Conservation (phyloP, 2,888 invertebrate species). For the Drosophila mulleri region DNA sequence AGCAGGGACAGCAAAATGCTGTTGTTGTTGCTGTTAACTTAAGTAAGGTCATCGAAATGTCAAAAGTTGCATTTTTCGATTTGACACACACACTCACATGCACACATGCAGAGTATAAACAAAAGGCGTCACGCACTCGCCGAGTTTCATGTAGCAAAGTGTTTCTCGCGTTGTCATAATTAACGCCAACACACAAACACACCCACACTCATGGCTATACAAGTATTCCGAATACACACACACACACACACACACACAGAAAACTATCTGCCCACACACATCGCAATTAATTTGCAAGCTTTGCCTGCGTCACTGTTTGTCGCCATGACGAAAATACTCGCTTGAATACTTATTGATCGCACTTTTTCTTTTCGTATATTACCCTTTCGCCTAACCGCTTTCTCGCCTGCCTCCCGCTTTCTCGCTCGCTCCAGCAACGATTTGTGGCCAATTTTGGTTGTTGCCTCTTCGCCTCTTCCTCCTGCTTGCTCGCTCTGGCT, state of each 20-base stretch:
- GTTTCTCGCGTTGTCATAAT: constrained; percentile 61
- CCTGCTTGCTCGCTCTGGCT: constrained; percentile 9
- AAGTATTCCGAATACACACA: background rate
- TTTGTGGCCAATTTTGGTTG: constrained; percentile 31
- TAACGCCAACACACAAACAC: constrained; percentile 33
- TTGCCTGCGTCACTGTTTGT: constrained; percentile 42
- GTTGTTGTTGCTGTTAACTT: constrained; percentile 55
- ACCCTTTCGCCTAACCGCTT: constrained; percentile 6
- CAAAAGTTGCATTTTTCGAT: constrained; percentile 82
- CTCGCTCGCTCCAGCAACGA: constrained; percentile 14
- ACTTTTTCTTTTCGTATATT: constrained; percentile 27
- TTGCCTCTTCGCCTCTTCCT: constrained; percentile 8
- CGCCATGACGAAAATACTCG: constrained; percentile 46
- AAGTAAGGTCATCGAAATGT: constrained; percentile 85
- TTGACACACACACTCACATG: constrained; percentile 49
- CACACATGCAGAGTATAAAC: constrained; percentile 24
- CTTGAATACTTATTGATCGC: constrained; percentile 58
- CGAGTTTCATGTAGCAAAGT: constrained; percentile 43
- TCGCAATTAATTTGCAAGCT: constrained; percentile 69
- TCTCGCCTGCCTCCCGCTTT: background rate
- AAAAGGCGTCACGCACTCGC: constrained; percentile 41
- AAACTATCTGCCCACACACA: constrained; percentile 18
- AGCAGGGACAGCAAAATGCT: constrained; percentile 47
- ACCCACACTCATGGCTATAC: constrained; percentile 15
- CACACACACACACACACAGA: constrained; percentile 6